phyloP scores from a whole-genome alignment of 92 coral and sea anemone species.

The Phenganax stokvisi region DNA sequence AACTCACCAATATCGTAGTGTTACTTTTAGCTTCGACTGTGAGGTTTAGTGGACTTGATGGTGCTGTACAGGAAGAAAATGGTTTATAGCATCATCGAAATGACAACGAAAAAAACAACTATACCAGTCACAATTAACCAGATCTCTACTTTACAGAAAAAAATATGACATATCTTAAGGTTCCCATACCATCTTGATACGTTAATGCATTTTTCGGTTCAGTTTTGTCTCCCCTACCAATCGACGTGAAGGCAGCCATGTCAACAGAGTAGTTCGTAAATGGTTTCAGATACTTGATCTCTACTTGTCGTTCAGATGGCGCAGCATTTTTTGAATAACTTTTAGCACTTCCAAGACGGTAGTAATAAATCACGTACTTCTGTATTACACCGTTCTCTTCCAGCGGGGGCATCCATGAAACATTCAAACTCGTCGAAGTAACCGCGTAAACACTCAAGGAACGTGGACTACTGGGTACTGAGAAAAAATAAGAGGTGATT shows the following conservation, averaged over 20 bases:
- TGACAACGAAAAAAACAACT: too few relatives aligned
- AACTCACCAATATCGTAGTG: neutral
- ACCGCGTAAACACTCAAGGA: conserved; percentile 19
- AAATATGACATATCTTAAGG: neutral
- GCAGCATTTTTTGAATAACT: conserved; percentile 14
- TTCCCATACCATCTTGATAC: conserved; percentile 51
- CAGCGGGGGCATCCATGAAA: conserved; percentile 50
- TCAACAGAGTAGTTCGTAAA: conserved; percentile 45
- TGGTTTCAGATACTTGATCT: conserved; percentile 39
- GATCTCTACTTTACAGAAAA: neutral
- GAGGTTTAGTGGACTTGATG: neutral
- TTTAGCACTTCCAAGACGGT: conserved; percentile 10
- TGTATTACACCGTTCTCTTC: conserved; percentile 52
- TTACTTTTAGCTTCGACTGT: neutral
- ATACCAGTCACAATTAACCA: too few relatives aligned
- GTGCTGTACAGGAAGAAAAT: neutral
- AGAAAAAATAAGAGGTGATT: neutral
- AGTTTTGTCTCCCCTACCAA: conserved; percentile 54
- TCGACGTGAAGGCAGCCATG: conserved; percentile 50
- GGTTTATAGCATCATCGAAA: neutral
- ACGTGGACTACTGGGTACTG: conserved; percentile 55
- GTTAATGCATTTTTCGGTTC: conserved; percentile 33
- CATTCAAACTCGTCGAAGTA: conserved; percentile 40
- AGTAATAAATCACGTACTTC: conserved; percentile 42
- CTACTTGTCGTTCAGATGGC: conserved; percentile 9